phyloP scores from a whole-genome alignment of 2,797 vertebrate species.

The Gila robusta region DNA sequence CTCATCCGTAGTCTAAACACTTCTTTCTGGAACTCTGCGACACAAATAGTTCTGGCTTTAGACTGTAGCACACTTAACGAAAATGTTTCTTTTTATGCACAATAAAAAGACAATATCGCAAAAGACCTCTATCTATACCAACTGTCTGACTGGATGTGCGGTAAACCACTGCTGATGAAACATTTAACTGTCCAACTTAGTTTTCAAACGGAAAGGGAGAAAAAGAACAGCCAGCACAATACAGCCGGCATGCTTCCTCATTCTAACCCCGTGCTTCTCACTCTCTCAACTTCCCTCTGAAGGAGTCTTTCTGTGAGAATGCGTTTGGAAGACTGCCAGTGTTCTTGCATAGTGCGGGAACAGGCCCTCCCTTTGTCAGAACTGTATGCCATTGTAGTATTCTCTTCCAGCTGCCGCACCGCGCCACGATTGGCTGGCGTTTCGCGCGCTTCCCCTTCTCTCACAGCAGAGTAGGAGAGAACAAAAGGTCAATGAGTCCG shows the following conservation, averaged over 20 bases:
- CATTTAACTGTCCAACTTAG: neutral
- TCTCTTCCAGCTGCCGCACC: slow-evolving; percentile 45
- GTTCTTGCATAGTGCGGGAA: slow-evolving; percentile 61
- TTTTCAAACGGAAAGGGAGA: slow-evolving; percentile 15
- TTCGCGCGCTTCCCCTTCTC: slow-evolving; percentile 66
- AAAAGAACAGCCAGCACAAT: slow-evolving; percentile 23
- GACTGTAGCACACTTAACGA: neutral
- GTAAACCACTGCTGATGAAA: slow-evolving; percentile 21
- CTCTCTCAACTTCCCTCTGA: slow-evolving; percentile 29
- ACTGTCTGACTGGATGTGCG: neutral
- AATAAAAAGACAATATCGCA: neutral
- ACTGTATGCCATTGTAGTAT: slow-evolving; percentile 52
- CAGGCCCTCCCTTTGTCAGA: slow-evolving; percentile 64
- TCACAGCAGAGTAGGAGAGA: slow-evolving; percentile 46
- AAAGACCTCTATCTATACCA: neutral
- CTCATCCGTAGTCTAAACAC: slow-evolving; percentile 22
- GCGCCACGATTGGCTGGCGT: slow-evolving; percentile 50
- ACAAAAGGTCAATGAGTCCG: slow-evolving; percentile 64
- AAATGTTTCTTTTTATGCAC: neutral
- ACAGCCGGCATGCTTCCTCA: neutral
- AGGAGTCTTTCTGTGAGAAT: slow-evolving; percentile 61
- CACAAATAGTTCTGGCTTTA: neutral
- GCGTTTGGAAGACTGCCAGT: slow-evolving; percentile 56
- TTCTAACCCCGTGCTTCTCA: slow-evolving; percentile 11
- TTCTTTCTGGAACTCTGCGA: slow-evolving; percentile 6